Conservation (phyloP, 2,113 vertebrate species). For the Nannobrachium achirus region DNA sequence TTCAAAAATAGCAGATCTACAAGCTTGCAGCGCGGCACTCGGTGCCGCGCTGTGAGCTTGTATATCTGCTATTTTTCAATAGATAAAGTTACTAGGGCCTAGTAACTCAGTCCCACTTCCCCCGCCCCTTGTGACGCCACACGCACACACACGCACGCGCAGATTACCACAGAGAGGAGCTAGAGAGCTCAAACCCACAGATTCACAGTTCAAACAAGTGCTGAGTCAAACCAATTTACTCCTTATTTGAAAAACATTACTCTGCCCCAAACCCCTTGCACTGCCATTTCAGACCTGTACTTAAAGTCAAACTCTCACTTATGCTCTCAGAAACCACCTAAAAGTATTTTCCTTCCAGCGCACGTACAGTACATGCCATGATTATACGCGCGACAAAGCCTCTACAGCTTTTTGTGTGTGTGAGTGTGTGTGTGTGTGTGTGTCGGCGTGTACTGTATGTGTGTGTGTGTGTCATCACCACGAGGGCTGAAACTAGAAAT, state of each 20-base stretch:
- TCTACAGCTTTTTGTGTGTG: background rate
- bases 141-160: background rate
- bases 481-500: too few species aligned
- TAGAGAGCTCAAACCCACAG: constrained; percentile 31
- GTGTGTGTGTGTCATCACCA: background rate
- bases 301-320: background rate
- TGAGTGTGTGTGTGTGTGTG: background rate
- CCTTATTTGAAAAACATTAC: constrained; percentile 33
- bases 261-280: constrained; percentile 5
- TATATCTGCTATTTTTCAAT: too few species aligned
- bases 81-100: too few species aligned
- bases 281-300: constrained; percentile 4
- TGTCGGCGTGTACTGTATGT: background rate
- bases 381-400: too few species aligned
- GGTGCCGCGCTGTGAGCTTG: too few species aligned
- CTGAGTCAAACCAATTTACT: background rate
- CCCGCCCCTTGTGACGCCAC: too few species aligned
- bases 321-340: background rate
- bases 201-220: background rate
- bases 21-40: too few species aligned
- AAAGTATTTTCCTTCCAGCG: too few species aligned
- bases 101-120: too few species aligned
- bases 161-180: constrained; percentile 6
- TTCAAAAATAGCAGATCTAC: too few species aligned
- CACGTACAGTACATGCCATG: too few species aligned